Conservation (phyloP, 2,113 vertebrate genomes). For the Melanotaenia duboulayi region DNA sequence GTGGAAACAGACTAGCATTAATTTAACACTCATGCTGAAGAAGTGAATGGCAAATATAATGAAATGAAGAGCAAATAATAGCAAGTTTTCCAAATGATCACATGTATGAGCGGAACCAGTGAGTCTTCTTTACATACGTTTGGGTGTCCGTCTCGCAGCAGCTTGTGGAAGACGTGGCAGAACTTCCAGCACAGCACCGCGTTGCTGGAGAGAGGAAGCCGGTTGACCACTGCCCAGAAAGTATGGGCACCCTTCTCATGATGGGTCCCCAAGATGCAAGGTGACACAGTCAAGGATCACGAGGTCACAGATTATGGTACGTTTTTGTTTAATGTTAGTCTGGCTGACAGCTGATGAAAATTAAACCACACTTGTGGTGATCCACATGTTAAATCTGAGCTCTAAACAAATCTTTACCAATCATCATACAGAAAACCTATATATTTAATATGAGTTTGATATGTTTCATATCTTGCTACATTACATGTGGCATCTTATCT, state of each 20-base stretch:
- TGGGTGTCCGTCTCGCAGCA: conserved; percentile 95
- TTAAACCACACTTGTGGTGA: no score
- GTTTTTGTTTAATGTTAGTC: no score
- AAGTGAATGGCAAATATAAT: not conserved
- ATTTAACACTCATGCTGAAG: not conserved
- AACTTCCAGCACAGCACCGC: conserved; percentile 99
- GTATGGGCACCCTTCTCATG: conserved; percentile 98
- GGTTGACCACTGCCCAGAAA: conserved; percentile 94
- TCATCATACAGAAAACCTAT: no score
- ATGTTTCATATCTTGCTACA: no score
- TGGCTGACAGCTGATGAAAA: no score
- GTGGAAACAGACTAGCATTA: not conserved
- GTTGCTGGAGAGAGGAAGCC: conserved; percentile 95
- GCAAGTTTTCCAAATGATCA: not conserved
- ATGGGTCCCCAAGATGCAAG: conserved; percentile 97
- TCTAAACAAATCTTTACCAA: no score
- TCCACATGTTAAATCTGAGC: no score
- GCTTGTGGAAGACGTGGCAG: conserved; percentile 98
- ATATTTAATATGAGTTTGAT: no score
- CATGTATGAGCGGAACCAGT: not conserved
- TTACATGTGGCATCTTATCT: no score
- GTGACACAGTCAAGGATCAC: conserved; percentile 88
- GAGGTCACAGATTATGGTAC: not conserved
- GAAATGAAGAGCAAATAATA: not conserved
- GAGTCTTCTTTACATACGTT: conserved; percentile 83